phyloP scores from a whole-genome alignment of 2,888 invertebrate genomes.

The Epiblema foenella region DNA sequence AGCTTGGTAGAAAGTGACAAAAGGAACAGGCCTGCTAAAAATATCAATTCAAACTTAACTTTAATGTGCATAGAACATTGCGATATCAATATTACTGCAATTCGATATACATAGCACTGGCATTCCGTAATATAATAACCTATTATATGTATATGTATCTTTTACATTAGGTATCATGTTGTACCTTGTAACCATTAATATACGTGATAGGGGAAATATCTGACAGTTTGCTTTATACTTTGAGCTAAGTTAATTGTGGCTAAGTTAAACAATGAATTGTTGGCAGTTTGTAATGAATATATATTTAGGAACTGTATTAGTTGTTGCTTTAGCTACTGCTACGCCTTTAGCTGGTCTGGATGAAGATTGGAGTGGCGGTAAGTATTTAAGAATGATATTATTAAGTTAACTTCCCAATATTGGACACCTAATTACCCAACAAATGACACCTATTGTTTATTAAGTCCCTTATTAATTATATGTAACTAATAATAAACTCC shows the following conservation, averaged over 20 bases:
- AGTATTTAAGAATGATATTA: conserved; percentile 15
- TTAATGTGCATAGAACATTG: neutral
- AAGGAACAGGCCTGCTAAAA: neutral
- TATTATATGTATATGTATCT: neutral
- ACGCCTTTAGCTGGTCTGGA: conserved; percentile 41
- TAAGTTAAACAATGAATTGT: neutral
- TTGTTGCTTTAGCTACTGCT: conserved; percentile 47
- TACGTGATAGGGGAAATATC: neutral
- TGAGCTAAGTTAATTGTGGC: neutral
- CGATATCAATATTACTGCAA: neutral
- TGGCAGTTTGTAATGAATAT: conserved; percentile 58
- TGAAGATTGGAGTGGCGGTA: conserved; percentile 22
- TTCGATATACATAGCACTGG: neutral
- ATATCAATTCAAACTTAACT: neutral
- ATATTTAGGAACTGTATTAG: conserved; percentile 53
- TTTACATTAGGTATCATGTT: neutral
- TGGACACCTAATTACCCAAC: too few species aligned
- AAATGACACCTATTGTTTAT: too few species aligned
- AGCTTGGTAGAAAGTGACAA: too few species aligned
- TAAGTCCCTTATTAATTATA: too few species aligned
- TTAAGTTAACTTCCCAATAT: too few species aligned
- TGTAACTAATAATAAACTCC: too few species aligned
- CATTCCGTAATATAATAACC: neutral
- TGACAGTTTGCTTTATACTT: neutral
- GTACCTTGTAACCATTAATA: too few species aligned